Base-by-base conservation (phyloP, 2,888 invertebrate species). In the Brachyopa scutellaris region DNA sequence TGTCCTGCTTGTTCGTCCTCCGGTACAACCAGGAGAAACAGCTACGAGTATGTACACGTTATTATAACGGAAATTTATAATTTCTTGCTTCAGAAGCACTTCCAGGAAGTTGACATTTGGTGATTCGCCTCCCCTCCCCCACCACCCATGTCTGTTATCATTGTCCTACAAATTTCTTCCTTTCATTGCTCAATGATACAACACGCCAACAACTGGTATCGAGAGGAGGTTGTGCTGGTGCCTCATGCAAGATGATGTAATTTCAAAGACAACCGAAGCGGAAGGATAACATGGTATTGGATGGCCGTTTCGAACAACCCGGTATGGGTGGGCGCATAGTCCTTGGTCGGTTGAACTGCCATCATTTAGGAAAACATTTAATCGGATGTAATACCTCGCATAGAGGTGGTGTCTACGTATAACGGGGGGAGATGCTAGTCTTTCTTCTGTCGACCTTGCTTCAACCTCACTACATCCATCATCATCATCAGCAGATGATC, bases 31-130 rank as follows among this genome's bases (percentile, higher is more conserved):
- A 59, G 36, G 49, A 45, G 53, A 55, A 70, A 36, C 55, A 45
- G 69, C 74, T 79, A n/a, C n/a, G n/a, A n/a, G n/a, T n/a, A n/a
- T n/a, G n/a, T n/a, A 74, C 79, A 79, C 79, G 67, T 77, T 72
- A 82, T 82, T 72, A 82, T 82, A 82, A 82, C 82, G 77, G 82
- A 82, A 82, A 82, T 82, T 77, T 82, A 82, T 82, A 77, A 82
- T 82, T 82, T 77, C 82, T 82, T 82, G 82, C 82, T 82, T 82
- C 70, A 82, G 82, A 82, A 66, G 53, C 70, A 82, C 77, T 82
- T 82, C 82, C 82, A 77, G 82, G 82, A 82, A 82, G 82, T 82
- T 82, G 82, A 77, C 82, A 82, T 82, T 82, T 82, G 82, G 82
- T 82, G 82, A 76, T 57, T 62, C 47, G 2, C 13, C 19, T 11